Percentiles rank a stretch among this genome's conserved stretches.
Evolutionary conservation across 2,113 vertebrate species (phyloP).

Genomic region (Menidia beryllina): DNA sequence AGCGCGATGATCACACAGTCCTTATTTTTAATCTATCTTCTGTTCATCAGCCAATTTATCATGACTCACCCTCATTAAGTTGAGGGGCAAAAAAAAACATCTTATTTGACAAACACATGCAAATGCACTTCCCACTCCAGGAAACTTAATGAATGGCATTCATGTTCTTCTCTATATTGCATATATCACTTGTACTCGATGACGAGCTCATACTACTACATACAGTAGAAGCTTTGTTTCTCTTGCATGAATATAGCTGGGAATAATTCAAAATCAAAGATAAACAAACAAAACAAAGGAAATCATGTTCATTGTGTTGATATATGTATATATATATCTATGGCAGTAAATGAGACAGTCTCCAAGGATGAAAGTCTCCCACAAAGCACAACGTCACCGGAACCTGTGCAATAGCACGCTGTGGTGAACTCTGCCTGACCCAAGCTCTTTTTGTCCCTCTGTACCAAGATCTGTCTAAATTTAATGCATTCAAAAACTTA

Average conservation of each 20-base stretch:
- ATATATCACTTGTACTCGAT: slow-evolving; percentile 8
- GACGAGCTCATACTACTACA: slow-evolving; percentile 9
- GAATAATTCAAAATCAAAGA: too few relatives aligned
- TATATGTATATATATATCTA: too few relatives aligned
- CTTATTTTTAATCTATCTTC: slow-evolving; percentile 4
- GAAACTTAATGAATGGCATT: neutral
- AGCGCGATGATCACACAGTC: neutral
- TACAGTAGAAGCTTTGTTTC: slow-evolving; percentile 25
- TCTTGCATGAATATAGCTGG: neutral
- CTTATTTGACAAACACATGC: slow-evolving; percentile 18
- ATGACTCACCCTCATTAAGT: too few relatives aligned
- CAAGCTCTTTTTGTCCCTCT: neutral
- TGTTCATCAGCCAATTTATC: neutral
- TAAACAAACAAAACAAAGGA: neutral
- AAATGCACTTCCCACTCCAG: neutral
- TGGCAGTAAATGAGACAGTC: slow-evolving; percentile 25
- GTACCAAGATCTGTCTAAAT: neutral
- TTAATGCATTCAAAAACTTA: neutral
- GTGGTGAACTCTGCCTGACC: neutral
- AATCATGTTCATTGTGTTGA: neutral
- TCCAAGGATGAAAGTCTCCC: slow-evolving; percentile 65
- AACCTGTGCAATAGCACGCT: slow-evolving; percentile 59
- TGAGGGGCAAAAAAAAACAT: slow-evolving; percentile 4
- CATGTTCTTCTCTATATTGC: neutral
- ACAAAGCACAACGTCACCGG: slow-evolving; percentile 75